A percentile compares a stretch with the other conserved stretches of the same genome.
Evolutionary conservation across 1,140 invertebrate species (phyloP).

Genomic region (Diorhabda sublineata): DNA sequence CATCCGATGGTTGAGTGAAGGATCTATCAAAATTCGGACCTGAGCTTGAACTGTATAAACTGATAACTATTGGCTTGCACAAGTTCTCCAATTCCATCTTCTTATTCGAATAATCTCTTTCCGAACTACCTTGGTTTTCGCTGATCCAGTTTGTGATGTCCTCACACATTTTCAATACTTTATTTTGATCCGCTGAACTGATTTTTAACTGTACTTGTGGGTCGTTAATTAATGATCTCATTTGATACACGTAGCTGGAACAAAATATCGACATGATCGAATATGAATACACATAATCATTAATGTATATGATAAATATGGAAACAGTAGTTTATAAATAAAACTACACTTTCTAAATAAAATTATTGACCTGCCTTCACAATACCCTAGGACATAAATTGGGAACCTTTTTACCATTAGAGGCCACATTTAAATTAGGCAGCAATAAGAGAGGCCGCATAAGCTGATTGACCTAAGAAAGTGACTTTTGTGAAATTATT

Average conservation of each 20-base stretch:
- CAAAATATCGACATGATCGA: neutral
- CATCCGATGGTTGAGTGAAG: conserved; percentile 47
- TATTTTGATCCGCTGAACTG: conserved; percentile 45
- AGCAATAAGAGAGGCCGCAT: no score
- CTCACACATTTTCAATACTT: conserved; percentile 52
- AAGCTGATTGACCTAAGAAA: no score
- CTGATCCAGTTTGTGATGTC: conserved; percentile 60
- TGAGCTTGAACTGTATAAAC: conserved; percentile 44
- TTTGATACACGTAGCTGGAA: conserved; percentile 60
- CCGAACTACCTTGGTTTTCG: conserved; percentile 55
- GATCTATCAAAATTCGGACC: conserved; percentile 28
- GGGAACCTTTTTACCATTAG: no score
- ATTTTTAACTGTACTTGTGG: conserved; percentile 45
- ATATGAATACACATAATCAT: no score
- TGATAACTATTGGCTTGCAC: conserved; percentile 52
- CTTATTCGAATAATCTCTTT: conserved; percentile 57
- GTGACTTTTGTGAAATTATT: no score
- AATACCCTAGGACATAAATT: no score
- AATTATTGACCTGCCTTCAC: no score
- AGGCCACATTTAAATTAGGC: no score
- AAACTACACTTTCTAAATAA: no score
- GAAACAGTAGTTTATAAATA: no score
- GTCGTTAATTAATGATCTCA: conserved; percentile 54
- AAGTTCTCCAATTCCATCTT: conserved; percentile 53
- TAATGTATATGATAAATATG: no score